Evolutionary conservation across 2,888 invertebrate genomes (phyloP), one percentile per base, ranked within the genome.

Genomic region (Pseudeuparius sepicola): DNA sequence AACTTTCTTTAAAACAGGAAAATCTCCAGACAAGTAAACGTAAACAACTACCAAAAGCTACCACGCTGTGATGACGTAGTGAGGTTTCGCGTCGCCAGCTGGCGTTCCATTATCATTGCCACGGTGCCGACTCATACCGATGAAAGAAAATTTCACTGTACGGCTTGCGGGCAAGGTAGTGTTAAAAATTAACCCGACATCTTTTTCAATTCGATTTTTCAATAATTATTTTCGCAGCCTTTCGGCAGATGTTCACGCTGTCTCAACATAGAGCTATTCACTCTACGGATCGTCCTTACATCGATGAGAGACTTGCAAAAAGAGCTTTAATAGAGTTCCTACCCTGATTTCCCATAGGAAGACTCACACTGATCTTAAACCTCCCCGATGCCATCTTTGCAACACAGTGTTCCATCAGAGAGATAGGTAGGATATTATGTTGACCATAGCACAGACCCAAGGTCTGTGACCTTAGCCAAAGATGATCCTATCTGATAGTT

Each of bases 361-460:
- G 64, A 82, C 79, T 3, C 83, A 83, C 54, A 78, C 76, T 7
- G 73, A 75, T 29, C 67, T 73, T 42, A 83, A 82, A 52, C 78
- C 78, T 0, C 81, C 80, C 60, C 72, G 68, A 41, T 83, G 82
- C 51, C 73, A 76, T 52, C 63, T 79, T 35, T 82, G 83, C 56
- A 74, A 75, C 34, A 81, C 81, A 58, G 80, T 79, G 46, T 83
- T 83, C 57, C 82, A 82, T 57, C 83, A 83, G 52, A 82, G 82
- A 73, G 82, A 82, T 76, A 43, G 34, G n/a, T n/a, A n/a, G n/a
- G n/a, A n/a, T n/a, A n/a, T n/a, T n/a, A n/a, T n/a, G n/a, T n/a
- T n/a, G n/a, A n/a, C n/a, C n/a, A n/a, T n/a, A n/a, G n/a, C n/a
- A n/a, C n/a, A n/a, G n/a, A n/a, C n/a, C n/a, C n/a, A n/a, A n/a